Percentiles rank a stretch among this genome's conserved stretches.
phyloP scores from a whole-genome alignment of 2,888 invertebrate species.

The Orthosia cruda region DNA sequence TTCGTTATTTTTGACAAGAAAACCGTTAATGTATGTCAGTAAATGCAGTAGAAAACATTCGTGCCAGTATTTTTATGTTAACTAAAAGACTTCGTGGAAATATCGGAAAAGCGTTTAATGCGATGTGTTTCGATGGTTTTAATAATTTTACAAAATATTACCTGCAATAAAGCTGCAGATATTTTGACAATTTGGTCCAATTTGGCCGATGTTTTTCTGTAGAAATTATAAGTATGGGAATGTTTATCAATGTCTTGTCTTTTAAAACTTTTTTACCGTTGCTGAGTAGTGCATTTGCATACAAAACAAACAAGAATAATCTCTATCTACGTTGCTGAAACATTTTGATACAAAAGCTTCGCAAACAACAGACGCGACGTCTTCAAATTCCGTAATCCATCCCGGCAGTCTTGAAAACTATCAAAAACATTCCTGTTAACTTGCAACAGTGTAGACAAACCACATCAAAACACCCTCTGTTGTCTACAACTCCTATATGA shows the following conservation, averaged over 20 bases:
- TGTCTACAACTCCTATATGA: constrained; percentile 44
- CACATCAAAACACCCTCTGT: constrained; percentile 44
- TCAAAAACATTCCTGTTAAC: constrained; percentile 48
- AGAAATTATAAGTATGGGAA: background rate
- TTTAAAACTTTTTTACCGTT: background rate
- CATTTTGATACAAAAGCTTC: background rate
- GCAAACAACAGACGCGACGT: background rate
- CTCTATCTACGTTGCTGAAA: background rate
- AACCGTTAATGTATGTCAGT: background rate
- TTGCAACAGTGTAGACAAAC: constrained; percentile 40
- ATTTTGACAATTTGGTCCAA: constrained; percentile 8
- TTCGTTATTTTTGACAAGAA: background rate
- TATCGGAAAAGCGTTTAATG: constrained; percentile 20
- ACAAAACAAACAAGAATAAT: background rate
- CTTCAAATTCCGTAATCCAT: constrained; percentile 18
- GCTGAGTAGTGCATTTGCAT: background rate
- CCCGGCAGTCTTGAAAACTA: constrained; percentile 38
- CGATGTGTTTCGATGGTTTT: constrained; percentile 15
- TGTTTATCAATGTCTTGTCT: background rate
- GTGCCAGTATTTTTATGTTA: constrained; percentile 7
- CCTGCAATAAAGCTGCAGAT: constrained; percentile 1
- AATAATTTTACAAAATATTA: constrained; percentile 23
- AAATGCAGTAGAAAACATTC: constrained; percentile 31
- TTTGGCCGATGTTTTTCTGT: background rate
- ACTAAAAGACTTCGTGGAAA: constrained; percentile 34